Evolutionary conservation across 1,140 invertebrate genomes (phyloP).

Genomic region (Pseudomyrmex dendroicus): DNA sequence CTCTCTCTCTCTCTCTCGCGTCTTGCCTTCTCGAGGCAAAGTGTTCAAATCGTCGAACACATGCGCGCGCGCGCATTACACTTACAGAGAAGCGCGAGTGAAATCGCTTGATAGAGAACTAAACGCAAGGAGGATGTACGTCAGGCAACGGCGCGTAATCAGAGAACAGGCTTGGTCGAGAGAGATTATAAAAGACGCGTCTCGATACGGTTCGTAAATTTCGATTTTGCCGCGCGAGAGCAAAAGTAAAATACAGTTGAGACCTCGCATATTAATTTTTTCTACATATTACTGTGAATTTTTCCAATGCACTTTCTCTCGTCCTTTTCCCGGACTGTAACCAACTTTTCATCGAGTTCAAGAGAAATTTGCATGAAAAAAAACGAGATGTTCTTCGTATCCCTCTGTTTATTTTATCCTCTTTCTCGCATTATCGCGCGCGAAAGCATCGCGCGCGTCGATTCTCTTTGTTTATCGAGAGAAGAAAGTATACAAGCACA

Average conservation of each 20-base stretch:
- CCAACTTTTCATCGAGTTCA: neutral
- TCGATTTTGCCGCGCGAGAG: slow-evolving; percentile 12
- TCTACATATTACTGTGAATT: neutral
- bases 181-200: slow-evolving; percentile 15
- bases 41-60: slow-evolving; percentile 24
- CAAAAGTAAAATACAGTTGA: neutral
- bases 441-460: no score
- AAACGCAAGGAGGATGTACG: slow-evolving; percentile 7
- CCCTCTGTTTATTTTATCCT: neutral
- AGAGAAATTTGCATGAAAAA: neutral
- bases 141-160: slow-evolving; percentile 28
- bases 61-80: neutral
- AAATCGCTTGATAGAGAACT: slow-evolving; percentile 37
- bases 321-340: neutral
- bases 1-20: no score
- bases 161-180: neutral
- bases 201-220: slow-evolving; percentile 25
- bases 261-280: neutral
- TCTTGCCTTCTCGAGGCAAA: slow-evolving; percentile 1
- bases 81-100: neutral
- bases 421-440: no score
- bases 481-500: slow-evolving; percentile 12
- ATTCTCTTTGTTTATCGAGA: neutral
- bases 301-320: neutral
- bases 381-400: neutral